Base-by-base conservation (phyloP, 2,797 vertebrate species). In the Leptoclinus maculatus region DNA sequence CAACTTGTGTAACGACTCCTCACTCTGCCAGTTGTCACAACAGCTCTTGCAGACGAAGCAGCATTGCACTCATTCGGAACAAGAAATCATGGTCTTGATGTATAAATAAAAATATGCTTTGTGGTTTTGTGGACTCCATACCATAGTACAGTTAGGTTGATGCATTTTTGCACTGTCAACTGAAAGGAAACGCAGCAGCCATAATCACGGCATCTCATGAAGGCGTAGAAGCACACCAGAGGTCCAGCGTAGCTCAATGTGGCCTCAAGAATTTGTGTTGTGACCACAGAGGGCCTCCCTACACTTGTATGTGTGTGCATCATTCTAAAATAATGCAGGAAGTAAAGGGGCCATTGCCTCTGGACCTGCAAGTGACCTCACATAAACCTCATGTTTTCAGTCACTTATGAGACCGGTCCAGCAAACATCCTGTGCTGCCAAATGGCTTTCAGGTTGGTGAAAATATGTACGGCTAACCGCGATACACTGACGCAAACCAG, bases 291-390 rank as follows among this genome's bases (percentile, higher is more conserved):
- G 66, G 57, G 76, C 76, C n/a, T 66, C 67, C 13, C 6, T 49
- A 68, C 54, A 16, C 70, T 63, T 25, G 16, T 27, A 54, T 82
- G 62, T 70, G 47, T 67, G 0, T 71, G 47, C 53, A 59, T 65
- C 23, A n/a, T 56, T 74, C 49, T 21, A 34, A 84, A 91, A 89
- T 83, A 83, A 66, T 7, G 43, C 83, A 66, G 83, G 87, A 87
- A 84, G 88, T 27, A 38, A 72, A 51, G 32, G 65, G 76, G 77
- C 65, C 51, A 4, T 32, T 54, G 66, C 32, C 47, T 62, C 27
- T 49, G 23, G 76, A 74, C 79, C 79, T 71, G 62, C 19, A 4
- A 57, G 21, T 79, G 78, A 83, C 83, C 82, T 86, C 39, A 72
- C 27, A 36, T 59, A 66, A 76, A 83, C 78, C 79, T 66, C 76